These are phyloP conservation scores for Palythoa caribaeorum DNA, from an alignment of 92 coral and sea anemone species.

Conservation along the genomic window DNA sequence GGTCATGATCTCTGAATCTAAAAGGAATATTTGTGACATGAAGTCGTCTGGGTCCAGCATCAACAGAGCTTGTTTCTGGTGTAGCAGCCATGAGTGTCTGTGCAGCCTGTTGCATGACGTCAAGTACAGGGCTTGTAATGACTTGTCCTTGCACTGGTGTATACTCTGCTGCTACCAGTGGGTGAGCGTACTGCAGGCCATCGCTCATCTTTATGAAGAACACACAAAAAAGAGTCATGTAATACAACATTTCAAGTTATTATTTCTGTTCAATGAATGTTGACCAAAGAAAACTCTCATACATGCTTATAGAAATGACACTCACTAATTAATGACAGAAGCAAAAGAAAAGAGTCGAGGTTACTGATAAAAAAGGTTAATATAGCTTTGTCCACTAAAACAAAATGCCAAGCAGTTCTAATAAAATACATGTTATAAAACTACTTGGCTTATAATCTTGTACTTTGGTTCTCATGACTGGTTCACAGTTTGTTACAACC, in stretches of 20 bases:
- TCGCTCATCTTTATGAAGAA: slow-evolving; percentile 70
- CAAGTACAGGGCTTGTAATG: slow-evolving; percentile 33
- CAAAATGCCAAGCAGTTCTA: too few species aligned
- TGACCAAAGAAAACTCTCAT: not conserved
- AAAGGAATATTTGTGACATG: slow-evolving; percentile 98
- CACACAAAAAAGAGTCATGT: not conserved
- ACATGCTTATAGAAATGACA: not conserved
- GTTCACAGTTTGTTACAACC: too few species aligned
- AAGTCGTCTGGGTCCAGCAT: slow-evolving; percentile 81
- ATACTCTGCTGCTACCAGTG: slow-evolving; percentile 60
- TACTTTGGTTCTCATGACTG: too few species aligned
- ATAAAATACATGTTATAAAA: too few species aligned
- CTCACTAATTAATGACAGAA: not conserved
- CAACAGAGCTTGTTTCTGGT: slow-evolving; percentile 56
- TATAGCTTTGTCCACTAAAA: too few species aligned
- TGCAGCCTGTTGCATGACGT: slow-evolving; percentile 66
- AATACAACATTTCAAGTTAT: not conserved
- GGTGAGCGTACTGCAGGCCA: slow-evolving; percentile 82
- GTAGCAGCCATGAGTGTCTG: slow-evolving; percentile 55
- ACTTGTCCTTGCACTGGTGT: slow-evolving; percentile 56
- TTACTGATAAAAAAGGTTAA: too few species aligned
- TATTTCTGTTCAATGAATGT: not conserved
- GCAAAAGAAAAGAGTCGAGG: too few species aligned
- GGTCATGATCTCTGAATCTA: slow-evolving; percentile 91
- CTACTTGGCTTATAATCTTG: too few species aligned